These are phyloP conservation scores for Aphidius ervi DNA, from an alignment of 1,140 invertebrate genomes.

Conservation along the genomic window DNA sequence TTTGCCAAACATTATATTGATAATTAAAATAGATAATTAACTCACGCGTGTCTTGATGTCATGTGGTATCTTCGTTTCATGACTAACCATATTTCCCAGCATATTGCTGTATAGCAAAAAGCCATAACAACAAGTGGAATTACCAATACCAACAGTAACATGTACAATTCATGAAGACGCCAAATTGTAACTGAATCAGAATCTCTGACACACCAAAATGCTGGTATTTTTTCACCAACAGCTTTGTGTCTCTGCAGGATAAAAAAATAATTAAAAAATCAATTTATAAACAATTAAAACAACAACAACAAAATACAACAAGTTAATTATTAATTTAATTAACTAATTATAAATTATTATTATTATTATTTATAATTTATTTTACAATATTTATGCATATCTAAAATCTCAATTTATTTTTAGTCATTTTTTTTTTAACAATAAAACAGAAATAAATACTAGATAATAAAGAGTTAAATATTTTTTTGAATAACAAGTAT, in stretches of 20 bases:
- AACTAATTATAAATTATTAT: background rate
- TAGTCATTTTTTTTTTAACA: too few species aligned
- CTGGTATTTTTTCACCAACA: slow-evolving; percentile 54
- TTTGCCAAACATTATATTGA: slow-evolving; percentile 3
- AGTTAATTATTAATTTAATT: background rate
- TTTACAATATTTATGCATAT: too few species aligned
- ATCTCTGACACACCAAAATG: slow-evolving; percentile 63
- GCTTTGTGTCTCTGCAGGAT: slow-evolving; percentile 53
- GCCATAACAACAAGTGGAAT: slow-evolving; percentile 63
- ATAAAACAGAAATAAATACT: too few species aligned
- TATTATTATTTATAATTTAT: too few species aligned
- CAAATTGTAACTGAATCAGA: slow-evolving; percentile 52
- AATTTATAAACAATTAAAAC: background rate
- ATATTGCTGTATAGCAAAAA: slow-evolving; percentile 64
- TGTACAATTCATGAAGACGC: slow-evolving; percentile 64
- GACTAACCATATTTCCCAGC: slow-evolving; percentile 63
- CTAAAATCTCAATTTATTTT: too few species aligned
- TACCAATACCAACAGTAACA: slow-evolving; percentile 63
- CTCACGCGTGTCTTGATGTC: slow-evolving; percentile 55
- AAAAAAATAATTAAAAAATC: slow-evolving; percentile 13
- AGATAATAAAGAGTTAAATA: too few species aligned
- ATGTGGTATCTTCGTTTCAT: slow-evolving; percentile 57
- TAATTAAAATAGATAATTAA: slow-evolving; percentile 17
- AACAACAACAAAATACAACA: too few species aligned
- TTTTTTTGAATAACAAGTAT: too few species aligned